Evolutionary conservation across 2,888 invertebrate genomes (phyloP).

Genomic region (Pyrocoelia pectoralis): DNA sequence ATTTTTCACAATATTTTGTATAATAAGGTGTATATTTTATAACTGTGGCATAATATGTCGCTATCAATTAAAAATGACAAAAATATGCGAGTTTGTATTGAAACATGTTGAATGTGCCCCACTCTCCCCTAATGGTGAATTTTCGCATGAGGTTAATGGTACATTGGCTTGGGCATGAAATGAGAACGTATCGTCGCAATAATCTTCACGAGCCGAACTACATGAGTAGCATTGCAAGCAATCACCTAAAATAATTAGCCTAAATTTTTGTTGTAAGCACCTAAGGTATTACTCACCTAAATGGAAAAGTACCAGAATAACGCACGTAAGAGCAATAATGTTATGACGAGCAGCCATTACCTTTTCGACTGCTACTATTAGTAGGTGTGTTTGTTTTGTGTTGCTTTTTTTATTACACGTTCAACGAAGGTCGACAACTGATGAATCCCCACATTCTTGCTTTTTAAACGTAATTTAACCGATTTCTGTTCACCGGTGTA

Average conservation of each 20-base stretch:
- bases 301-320: background rate
- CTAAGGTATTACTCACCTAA: background rate
- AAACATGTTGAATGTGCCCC: no score
- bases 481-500: background rate
- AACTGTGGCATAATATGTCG: no score
- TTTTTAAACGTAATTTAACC: background rate
- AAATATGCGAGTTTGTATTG: no score
- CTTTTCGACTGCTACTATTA: background rate
- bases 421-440: background rate
- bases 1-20: no score
- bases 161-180: constrained; percentile 14
- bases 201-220: constrained; percentile 19
- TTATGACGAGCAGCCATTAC: background rate
- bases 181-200: constrained; percentile 24
- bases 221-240: constrained; percentile 20
- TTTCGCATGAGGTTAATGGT: constrained; percentile 14
- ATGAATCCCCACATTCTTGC: background rate
- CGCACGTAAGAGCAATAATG: constrained; percentile 2
- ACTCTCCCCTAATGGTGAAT: no score
- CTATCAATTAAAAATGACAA: no score
- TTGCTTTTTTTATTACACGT: background rate
- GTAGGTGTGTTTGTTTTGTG: background rate
- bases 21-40: no score
- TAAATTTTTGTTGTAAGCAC: background rate
- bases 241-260: constrained; percentile 3